Conservation (phyloP, 1,140 invertebrate species). For the Cydia pomonella region DNA sequence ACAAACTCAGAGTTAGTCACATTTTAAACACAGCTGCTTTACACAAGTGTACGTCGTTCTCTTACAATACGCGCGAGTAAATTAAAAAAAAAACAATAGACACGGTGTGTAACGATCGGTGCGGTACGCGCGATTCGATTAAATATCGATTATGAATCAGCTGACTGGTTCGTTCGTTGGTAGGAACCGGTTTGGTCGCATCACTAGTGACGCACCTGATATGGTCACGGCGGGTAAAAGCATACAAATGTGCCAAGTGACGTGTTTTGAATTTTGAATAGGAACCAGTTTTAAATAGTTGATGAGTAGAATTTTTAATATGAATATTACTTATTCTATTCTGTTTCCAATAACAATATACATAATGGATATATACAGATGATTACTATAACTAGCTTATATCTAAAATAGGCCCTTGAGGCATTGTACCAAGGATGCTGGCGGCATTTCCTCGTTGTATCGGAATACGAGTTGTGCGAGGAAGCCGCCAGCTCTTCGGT, state of each 20-base stretch:
- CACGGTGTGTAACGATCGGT: background rate
- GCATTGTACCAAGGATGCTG: too few relatives aligned
- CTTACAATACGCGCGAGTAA: background rate
- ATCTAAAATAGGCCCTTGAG: too few relatives aligned
- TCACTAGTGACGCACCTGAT: background rate
- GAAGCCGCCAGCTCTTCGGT: too few relatives aligned
- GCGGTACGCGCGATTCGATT: background rate
- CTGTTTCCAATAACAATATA: too few relatives aligned
- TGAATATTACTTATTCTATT: too few relatives aligned
- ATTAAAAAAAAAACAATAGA: constrained; percentile 18
- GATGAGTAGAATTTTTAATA: too few relatives aligned
- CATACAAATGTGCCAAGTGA: too few relatives aligned
- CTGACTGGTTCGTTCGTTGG: background rate
- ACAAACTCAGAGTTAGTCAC: constrained; percentile 15
- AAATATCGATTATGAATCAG: constrained; percentile 21
- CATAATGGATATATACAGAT: too few relatives aligned
- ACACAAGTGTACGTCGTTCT: constrained; percentile 4
- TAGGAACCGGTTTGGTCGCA: background rate
- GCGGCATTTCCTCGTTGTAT: too few relatives aligned
- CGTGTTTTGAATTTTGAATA: background rate
- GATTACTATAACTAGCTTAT: too few relatives aligned
- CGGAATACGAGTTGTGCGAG: too few relatives aligned
- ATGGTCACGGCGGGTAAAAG: background rate
- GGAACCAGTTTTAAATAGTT: too few relatives aligned
- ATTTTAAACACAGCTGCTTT: constrained; percentile 12